Evolutionary conservation across 2,888 invertebrate species (phyloP).

Genomic region (Pristionchus maxplancki): DNA sequence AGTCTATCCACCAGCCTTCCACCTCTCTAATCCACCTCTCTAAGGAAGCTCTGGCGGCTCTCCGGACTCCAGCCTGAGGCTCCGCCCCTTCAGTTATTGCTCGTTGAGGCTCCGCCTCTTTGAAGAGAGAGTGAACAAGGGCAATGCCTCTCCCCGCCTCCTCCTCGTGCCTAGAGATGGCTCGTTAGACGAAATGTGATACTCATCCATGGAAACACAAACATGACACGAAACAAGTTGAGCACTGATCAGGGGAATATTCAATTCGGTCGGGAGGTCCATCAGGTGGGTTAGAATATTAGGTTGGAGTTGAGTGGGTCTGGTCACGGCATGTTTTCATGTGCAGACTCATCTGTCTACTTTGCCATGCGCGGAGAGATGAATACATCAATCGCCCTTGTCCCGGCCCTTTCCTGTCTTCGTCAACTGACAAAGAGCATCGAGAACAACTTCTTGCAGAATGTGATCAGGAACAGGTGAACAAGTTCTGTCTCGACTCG

Average conservation of each 20-base stretch:
- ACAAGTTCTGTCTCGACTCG: neutral
- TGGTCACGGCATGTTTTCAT: constrained; percentile 15
- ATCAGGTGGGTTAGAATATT: neutral
- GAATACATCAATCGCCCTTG: neutral
- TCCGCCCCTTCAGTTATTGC: neutral
- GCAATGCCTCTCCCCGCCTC: neutral
- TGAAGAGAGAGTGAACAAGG: neutral
- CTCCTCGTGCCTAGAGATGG: neutral
- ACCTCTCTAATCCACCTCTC: neutral
- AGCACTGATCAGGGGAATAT: neutral
- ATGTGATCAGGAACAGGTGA: neutral
- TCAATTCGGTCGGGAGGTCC: neutral
- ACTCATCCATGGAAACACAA: constrained; percentile 20
- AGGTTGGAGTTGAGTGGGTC: neutral
- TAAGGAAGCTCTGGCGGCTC: constrained; percentile 3
- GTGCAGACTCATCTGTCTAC: constrained; percentile 17
- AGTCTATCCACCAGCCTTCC: no score
- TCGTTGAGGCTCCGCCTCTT: constrained; percentile 12
- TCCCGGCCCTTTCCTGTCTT: neutral
- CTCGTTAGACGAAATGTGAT: constrained; percentile 36
- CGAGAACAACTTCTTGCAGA: neutral
- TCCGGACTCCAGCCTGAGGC: constrained; percentile 6
- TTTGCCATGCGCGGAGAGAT: neutral
- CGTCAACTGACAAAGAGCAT: neutral
- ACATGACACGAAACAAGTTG: neutral